phyloP scores from a whole-genome alignment of 2,888 invertebrate species.

The Cantharis rustica region DNA sequence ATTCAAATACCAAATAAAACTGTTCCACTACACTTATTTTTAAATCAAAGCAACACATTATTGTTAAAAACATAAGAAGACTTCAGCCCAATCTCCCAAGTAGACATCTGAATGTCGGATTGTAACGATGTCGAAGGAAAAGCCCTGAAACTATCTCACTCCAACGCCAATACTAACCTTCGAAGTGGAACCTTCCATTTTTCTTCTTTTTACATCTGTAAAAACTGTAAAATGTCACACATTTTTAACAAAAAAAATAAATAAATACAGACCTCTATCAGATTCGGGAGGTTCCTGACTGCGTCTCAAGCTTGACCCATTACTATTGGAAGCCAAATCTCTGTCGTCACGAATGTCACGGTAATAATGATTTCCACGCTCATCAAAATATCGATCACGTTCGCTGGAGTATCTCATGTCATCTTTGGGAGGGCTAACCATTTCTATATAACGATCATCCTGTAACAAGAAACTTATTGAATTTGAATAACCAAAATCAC shows the following conservation, averaged over 20 bases:
- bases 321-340: constrained; percentile 63
- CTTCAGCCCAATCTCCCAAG: constrained; percentile 65
- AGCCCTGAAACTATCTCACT: constrained; percentile 53
- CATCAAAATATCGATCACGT: constrained; percentile 59
- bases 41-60: constrained; percentile 17
- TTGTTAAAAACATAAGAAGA: constrained; percentile 24
- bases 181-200: constrained; percentile 77
- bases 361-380: constrained; percentile 51
- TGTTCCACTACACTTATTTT: constrained; percentile 27
- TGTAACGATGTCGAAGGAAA: constrained; percentile 27
- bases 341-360: constrained; percentile 56
- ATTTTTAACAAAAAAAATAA: neutral
- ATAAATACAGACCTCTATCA: constrained; percentile 61
- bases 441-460: constrained; percentile 53
- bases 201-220: constrained; percentile 81
- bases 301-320: constrained; percentile 57
- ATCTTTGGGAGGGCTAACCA: constrained; percentile 50
- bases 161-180: constrained; percentile 80
- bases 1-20: constrained; percentile 7
- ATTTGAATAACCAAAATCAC: too few species aligned
- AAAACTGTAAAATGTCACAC: constrained; percentile 8
- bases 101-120: constrained; percentile 42
- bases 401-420: constrained; percentile 57
- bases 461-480: neutral
- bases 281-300: constrained; percentile 63